Evolutionary conservation across 2,888 invertebrate species (phyloP).

Genomic region (Hydropsyche betteni): DNA sequence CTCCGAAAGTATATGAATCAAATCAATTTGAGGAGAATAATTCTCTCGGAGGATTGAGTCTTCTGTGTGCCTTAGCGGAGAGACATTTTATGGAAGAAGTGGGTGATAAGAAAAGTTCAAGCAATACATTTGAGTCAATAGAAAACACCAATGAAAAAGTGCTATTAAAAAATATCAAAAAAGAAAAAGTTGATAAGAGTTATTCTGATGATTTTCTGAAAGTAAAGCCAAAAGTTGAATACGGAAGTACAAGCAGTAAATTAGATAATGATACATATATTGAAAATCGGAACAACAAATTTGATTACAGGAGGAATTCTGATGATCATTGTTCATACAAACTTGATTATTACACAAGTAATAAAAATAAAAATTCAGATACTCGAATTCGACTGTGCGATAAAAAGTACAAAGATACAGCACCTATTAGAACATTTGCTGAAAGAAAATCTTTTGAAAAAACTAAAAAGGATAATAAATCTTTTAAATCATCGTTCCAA

Average conservation of each 20-base stretch:
- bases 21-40: conserved; percentile 58
- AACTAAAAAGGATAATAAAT: conserved; percentile 50
- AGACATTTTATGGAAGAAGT: conserved; percentile 81
- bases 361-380: conserved; percentile 52
- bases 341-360: conserved; percentile 51
- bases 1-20: conserved; percentile 52
- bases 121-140: conserved; percentile 47
- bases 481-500: conserved; percentile 53
- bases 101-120: conserved; percentile 57
- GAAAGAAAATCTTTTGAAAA: conserved; percentile 52
- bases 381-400: conserved; percentile 53
- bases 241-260: not conserved
- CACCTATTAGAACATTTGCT: conserved; percentile 48
- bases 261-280: conserved; percentile 49
- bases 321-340: not conserved
- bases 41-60: conserved; percentile 73
- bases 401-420: conserved; percentile 51
- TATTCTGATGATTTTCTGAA: conserved; percentile 35
- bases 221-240: conserved; percentile 32
- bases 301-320: conserved; percentile 56
- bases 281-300: conserved; percentile 40
- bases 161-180: conserved; percentile 52
- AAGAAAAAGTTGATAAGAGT: conserved; percentile 47
- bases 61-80: conserved; percentile 85
- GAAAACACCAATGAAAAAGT: conserved; percentile 54